Evolutionary conservation across 2,888 invertebrate genomes (phyloP).

Genomic region (Caenorhabditis sinica): DNA sequence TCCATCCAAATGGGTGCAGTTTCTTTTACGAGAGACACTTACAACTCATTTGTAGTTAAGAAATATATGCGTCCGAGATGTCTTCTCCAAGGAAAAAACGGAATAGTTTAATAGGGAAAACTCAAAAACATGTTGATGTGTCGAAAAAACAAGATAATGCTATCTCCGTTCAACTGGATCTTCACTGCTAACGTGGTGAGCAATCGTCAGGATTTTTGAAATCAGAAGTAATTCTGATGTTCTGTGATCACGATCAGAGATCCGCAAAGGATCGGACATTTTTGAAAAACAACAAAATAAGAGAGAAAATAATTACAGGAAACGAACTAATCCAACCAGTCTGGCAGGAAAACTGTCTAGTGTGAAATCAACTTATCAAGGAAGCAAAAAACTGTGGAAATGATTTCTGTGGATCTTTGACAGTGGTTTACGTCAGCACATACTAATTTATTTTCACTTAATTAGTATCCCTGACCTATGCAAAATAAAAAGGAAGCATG

Average conservation of each 20-base stretch:
- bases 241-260: background rate
- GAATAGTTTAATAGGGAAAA: constrained; percentile 16
- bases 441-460: constrained; percentile 30
- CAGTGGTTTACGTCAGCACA: constrained; percentile 32
- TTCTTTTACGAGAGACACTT: background rate
- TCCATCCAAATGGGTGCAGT: background rate
- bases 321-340: too few relatives aligned
- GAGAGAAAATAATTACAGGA: background rate
- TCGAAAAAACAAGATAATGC: constrained; percentile 23
- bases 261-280: background rate
- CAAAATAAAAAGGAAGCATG: constrained; percentile 6
- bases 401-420: background rate
- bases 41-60: constrained; percentile 15
- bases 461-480: constrained; percentile 28
- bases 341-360: too few relatives aligned
- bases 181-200: background rate
- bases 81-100: constrained; percentile 14
- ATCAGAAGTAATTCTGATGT: background rate
- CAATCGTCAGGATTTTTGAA: background rate
- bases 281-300: background rate
- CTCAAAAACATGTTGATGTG: constrained; percentile 25
- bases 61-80: background rate
- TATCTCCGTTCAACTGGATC: constrained; percentile 17
- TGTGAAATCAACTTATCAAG: too few relatives aligned
- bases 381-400: too few relatives aligned